Base-by-base conservation (phyloP, 2,113 vertebrate species). In the Thunnus maccoyii region DNA sequence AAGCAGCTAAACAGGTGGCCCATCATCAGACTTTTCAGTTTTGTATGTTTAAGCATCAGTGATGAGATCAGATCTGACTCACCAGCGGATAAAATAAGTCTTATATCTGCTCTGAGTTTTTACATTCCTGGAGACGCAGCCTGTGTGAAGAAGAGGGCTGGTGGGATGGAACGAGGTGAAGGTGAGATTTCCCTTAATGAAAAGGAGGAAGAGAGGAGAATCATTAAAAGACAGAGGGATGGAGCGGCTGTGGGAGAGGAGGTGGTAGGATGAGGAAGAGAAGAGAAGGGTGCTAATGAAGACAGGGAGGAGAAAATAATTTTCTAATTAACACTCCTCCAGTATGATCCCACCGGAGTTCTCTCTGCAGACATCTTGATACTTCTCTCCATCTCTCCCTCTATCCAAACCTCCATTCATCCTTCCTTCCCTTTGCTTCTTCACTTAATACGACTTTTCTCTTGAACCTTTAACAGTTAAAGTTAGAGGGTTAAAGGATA, bases 251-350 rank as follows among this genome's bases (percentile, higher is more conserved):
- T 1, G 36, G 36, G 36, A 41, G 36, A 22, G 52, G 16, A 1
- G 17, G 22, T 6, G 41, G 20, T 20, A 48, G 50, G n/a, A 32
- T 22, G 20, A 57, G 25, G 58, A 0, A 36, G 16, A 47, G 7
- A 14, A 48, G 15, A 15, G 30, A 32, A 22, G 20, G 68, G 41
- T 44, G 73, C 41, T 72, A 72, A 81, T 72, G 51, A 78, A 56
- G 58, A 57, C 32, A 4, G n/a, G 65, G 55, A 51, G 64, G 63
- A 73, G 71, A 58, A 58, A 80, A 76, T 68, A 4, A 54, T 71
- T 66, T 61, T 72, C 44, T 77, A 52, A 82, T 86, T 74, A 82
- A 60, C 69, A 81, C 68, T 73, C 30, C 41, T 63, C 14, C 65
- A 63, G 41, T 14, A 64, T 17, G 30, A 58, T 85, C 65, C 70